Evolutionary conservation across 2,888 invertebrate species (phyloP), one percentile per base, ranked within the genome.

Genomic region (Apodemia mormo): DNA sequence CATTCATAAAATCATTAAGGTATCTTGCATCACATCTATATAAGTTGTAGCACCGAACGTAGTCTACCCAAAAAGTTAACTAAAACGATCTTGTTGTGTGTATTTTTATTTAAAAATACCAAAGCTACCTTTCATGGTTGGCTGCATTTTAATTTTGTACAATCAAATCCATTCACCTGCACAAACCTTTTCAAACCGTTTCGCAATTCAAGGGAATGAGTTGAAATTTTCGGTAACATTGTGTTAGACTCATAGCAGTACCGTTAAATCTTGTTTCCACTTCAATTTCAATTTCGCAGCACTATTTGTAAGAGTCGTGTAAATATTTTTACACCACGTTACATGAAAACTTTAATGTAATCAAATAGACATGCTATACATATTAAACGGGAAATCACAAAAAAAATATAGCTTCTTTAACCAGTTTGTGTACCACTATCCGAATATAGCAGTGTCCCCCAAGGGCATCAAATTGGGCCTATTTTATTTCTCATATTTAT

Each of bases 181-280:
- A 61, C 61, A 61, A 61, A 61, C 61, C 61, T 61, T 33, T 61
- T 33, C 49, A 14, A 49, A 33, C 30, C 61, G 14, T 33, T 61
- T 14, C 33, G 14, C 61, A 61, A 61, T 61, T 33, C 61, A 29
- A 61, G 14, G 14, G 33, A 61, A 61, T 61, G 61, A 33, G 61
- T 61, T 61, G 33, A 33, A 61, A 61, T 33, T 61, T 61, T 61
- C 33, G 30, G 49, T 14, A 14, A 49, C 33, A 61, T 61, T 61
- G 61, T 61, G 61, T 61, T 61, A 61, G 61, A 61, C 61, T 61
- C 61, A 61, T 61, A 61, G 33, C 61, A 61, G 33, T 61, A 5
- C 61, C 61, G 61, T 61, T 61, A 61, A 61, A 61, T 61, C 61
- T 61, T 61, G 61, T 61, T 58, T 58, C 58, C 58, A 58, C 58